Base-by-base conservation (phyloP, 2,113 vertebrate species). In the Electrona antarctica region DNA sequence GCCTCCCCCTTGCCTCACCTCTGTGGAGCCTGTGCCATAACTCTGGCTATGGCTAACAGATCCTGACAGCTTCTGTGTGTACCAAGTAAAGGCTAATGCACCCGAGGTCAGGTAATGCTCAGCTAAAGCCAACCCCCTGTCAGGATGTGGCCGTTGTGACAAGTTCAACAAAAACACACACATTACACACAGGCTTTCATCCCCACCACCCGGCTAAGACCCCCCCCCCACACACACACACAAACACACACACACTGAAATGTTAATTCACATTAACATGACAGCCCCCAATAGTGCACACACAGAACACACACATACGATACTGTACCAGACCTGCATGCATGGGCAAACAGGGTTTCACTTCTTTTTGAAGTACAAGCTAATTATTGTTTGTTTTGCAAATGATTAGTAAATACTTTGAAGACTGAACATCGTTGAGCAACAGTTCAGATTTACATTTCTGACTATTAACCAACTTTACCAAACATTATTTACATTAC, bases 91-190 rank as follows among this genome's bases (percentile, higher is more conserved):
- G 69, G 71, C 68, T 74, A 83, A 70, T 71, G 72, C 68, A 79
- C 71, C 71, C 56, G 28, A 62, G 85, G 86, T 88, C 83, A 83
- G 80, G 85, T 88, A 88, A 78, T 80, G 72, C 85, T 74, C 57
- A 69, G 77, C 60, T 29, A 56, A 1, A 77, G 55, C 51, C 57
- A 55, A 75, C 85, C 87, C 84, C 88, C 89, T 69, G 51, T 77
- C 64, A 64, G 76, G 79, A 85, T 57, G 47, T 84, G 84, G 78
- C 87, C 81, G 68, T 84, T 82, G 79, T 75, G 80, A 81, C 74
- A 89, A 87, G 86, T 87, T 90, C 67, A 86, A 82, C 78, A 77
- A 85, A 89, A 85, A 90, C 81, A 84, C 73, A 33, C 56, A 89
- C 78, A 84, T 73, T 67, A 41, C 1, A 41, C 33, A 41, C 33